phyloP scores from a whole-genome alignment of 1,140 invertebrate genomes.

The Drosophila pseudoananassae region DNA sequence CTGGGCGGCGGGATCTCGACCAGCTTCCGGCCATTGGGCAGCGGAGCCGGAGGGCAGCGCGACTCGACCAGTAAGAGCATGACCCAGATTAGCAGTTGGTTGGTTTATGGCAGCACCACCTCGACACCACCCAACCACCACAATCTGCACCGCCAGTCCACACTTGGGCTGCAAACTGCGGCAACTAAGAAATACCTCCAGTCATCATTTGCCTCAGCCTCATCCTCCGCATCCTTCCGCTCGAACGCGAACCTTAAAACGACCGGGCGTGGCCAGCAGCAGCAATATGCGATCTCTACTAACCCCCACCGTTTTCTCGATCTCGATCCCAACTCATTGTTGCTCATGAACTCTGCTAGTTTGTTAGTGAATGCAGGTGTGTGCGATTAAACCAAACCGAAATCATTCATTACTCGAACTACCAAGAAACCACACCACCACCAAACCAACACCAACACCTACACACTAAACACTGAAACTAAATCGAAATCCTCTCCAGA shows the following conservation, averaged over 20 bases:
- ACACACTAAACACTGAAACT: slow-evolving; percentile 16
- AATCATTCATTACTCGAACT: slow-evolving; percentile 36
- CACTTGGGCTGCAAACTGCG: slow-evolving; percentile 81
- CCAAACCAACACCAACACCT: slow-evolving; percentile 12
- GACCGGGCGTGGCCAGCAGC: slow-evolving; percentile 74
- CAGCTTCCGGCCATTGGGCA: slow-evolving; percentile 75
- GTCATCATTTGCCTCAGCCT: slow-evolving; percentile 80
- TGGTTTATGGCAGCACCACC: slow-evolving; percentile 55
- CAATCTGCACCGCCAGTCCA: slow-evolving; percentile 71
- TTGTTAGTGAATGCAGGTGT: slow-evolving; percentile 84
- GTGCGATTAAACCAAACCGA: slow-evolving; percentile 60
- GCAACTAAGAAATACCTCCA: slow-evolving; percentile 84
- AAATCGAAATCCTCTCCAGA: slow-evolving; percentile 8
- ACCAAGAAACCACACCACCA: slow-evolving; percentile 10
- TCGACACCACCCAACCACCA: slow-evolving; percentile 36
- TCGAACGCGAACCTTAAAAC: slow-evolving; percentile 52
- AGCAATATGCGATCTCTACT: slow-evolving; percentile 81
- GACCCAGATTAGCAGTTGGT: slow-evolving; percentile 79
- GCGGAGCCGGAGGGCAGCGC: slow-evolving; percentile 57
- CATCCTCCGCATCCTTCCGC: slow-evolving; percentile 61
- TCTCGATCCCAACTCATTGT: slow-evolving; percentile 84
- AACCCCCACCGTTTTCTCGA: slow-evolving; percentile 81
- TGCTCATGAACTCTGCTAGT: slow-evolving; percentile 84
- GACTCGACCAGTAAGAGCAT: slow-evolving; percentile 83
- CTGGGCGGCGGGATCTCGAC: slow-evolving; percentile 76